Evolutionary conservation across 2,113 vertebrate species (phyloP), one percentile per base, ranked within the genome.

Genomic region (Promerops cafer): DNA sequence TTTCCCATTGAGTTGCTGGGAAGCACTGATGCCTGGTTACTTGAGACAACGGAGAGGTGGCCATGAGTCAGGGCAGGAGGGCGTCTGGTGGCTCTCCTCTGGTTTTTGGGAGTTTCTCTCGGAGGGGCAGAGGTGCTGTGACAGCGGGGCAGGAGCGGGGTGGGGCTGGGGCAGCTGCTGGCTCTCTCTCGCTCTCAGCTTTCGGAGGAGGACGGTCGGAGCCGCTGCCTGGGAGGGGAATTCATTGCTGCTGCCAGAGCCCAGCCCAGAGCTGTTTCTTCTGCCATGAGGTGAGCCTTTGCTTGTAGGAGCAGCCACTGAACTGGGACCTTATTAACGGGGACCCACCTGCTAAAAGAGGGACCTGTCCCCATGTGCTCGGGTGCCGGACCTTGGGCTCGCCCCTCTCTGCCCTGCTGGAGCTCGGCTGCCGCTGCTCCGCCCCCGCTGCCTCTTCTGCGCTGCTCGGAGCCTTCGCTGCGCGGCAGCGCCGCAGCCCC

Each of bases 401-500:
- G 7, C 9, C 56, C n/a, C 14, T 59, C 56, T 16, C n/a, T 16
- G 56, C 56, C 56, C n/a, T 35, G 56, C 22, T 16, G 33, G 56
- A 59, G 10, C 56, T 9, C 3, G 22, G 56, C n/a, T 35, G n/a
- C n/a, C 7, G 6, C 56, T 11, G 22, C 9, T 22, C 21, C 2
- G 7, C 10, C 22, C n/a, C 56, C 7, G 7, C n/a, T 4, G 10
- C n/a, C 26, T 26, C 7, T 35, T 10, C 10, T 6, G 56, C 56
- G 5, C 33, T 5, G 21, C 56, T 57, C 56, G 6, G 6, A n/a
- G 56, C 10, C 23, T 57, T 7, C 13, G 2, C 21, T 23, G 10
- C 6, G 9, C 13, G 2, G 14, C 5, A 57, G 33, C 33, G 13
- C 6, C 13, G 6, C 54, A n/a, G 2, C 13, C 33, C 9, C 14